A percentile compares a stretch with the other conserved stretches of the same genome.
phyloP scores from a whole-genome alignment of 2,113 vertebrate species.

The Apteryx mantelli region DNA sequence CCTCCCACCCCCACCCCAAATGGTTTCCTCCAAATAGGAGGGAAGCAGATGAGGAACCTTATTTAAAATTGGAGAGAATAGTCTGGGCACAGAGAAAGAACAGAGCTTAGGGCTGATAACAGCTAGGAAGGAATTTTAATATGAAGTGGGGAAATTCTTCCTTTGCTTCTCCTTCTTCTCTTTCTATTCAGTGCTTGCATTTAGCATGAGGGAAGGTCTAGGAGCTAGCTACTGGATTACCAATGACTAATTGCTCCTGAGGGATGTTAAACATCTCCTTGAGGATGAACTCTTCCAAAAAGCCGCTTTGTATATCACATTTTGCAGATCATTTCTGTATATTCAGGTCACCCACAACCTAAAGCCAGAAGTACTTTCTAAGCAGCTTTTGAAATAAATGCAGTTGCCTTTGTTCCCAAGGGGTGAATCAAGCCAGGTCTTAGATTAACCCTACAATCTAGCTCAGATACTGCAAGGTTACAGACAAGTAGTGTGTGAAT shows the following conservation, averaged over 20 bases:
- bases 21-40: background rate
- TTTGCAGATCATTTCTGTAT: background rate
- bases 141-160: background rate
- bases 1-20: background rate
- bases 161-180: background rate
- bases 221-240: background rate
- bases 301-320: background rate
- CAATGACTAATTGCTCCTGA: background rate
- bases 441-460: background rate
- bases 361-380: background rate
- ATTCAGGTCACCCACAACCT: background rate
- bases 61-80: background rate
- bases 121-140: background rate
- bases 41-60: background rate
- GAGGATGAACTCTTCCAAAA: background rate
- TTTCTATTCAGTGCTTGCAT: background rate
- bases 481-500: background rate
- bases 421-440: background rate
- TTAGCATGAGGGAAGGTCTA: background rate
- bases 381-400: background rate
- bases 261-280: background rate
- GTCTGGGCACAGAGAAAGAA: background rate
- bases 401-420: background rate
- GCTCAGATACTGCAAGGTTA: background rate
- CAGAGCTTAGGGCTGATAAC: background rate